A percentile compares a stretch with the other conserved stretches of the same genome.
phyloP scores from a whole-genome alignment of 1,140 invertebrate genomes.

The Bicyclus anynana region DNA sequence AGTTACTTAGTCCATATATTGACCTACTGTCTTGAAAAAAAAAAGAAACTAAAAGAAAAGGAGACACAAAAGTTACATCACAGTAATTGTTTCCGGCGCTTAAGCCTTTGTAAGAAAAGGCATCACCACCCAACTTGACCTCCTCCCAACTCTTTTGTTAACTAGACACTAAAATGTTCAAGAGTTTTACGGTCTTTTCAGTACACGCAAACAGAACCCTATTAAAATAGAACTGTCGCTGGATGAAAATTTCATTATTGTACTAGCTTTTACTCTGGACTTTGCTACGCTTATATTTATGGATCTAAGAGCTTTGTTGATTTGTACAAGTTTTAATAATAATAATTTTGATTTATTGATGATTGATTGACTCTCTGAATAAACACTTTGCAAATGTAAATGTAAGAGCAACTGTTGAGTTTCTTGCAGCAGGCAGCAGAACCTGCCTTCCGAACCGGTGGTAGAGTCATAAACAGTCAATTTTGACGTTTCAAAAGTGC shows the following conservation, averaged over 20 bases:
- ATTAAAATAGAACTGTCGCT: not conserved
- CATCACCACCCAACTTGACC: constrained; percentile 6
- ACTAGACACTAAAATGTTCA: not conserved
- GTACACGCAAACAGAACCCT: not conserved
- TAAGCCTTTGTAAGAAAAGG: constrained; percentile 7
- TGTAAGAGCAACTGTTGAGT: too few species aligned
- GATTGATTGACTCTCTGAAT: too few species aligned
- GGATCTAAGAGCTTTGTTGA: too few species aligned
- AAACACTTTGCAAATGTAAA: too few species aligned
- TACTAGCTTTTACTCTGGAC: too few species aligned
- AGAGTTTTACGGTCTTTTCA: not conserved
- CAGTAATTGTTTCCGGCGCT: constrained; percentile 6
- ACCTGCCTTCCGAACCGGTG: too few species aligned
- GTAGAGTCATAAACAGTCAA: too few species aligned
- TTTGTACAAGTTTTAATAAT: too few species aligned
- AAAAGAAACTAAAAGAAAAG: not conserved
- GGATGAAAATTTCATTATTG: not conserved
- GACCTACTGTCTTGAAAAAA: not conserved
- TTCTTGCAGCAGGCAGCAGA: too few species aligned
- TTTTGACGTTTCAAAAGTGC: too few species aligned
- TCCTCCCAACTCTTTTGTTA: constrained; percentile 7
- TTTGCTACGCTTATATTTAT: too few species aligned
- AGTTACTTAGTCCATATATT: not conserved
- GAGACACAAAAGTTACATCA: constrained; percentile 13
- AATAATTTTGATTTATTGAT: too few species aligned